phyloP scores from a whole-genome alignment of 2,888 invertebrate genomes.

The Lasiommata megera region DNA sequence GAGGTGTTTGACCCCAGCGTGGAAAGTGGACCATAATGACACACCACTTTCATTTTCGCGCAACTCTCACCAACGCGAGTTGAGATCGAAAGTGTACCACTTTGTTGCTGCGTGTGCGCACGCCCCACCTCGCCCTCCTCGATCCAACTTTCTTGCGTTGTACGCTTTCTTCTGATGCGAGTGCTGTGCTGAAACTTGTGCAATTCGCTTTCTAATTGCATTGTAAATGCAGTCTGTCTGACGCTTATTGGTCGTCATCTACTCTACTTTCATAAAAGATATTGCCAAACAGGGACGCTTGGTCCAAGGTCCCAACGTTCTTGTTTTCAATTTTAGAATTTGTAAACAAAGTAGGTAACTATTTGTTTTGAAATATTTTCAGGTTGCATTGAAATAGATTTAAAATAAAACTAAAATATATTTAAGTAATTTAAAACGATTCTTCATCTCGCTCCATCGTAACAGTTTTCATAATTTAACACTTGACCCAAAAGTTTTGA shows the following conservation, averaged over 20 bases:
- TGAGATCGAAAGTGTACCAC: slow-evolving; percentile 80
- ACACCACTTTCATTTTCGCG: slow-evolving; percentile 83
- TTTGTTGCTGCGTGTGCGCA: slow-evolving; percentile 73
- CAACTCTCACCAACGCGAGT: slow-evolving; percentile 78
- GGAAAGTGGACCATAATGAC: slow-evolving; percentile 80
- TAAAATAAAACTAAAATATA: slow-evolving; percentile 8
- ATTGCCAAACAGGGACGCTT: slow-evolving; percentile 14
- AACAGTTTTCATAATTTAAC: neutral
- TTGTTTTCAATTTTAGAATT: slow-evolving; percentile 16
- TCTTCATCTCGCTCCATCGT: neutral
- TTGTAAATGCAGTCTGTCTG: slow-evolving; percentile 67
- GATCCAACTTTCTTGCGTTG: slow-evolving; percentile 69
- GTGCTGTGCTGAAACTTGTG: slow-evolving; percentile 60
- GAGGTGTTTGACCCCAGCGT: slow-evolving; percentile 72
- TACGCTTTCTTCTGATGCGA: slow-evolving; percentile 72
- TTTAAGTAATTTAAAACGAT: neutral
- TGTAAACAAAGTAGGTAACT: slow-evolving; percentile 16
- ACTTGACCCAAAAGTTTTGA: too few relatives aligned
- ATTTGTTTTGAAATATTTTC: slow-evolving; percentile 17
- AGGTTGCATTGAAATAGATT: slow-evolving; percentile 12
- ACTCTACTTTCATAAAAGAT: slow-evolving; percentile 44
- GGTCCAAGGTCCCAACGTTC: slow-evolving; percentile 17
- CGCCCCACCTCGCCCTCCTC: slow-evolving; percentile 45
- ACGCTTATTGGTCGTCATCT: slow-evolving; percentile 55
- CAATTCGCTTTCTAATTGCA: slow-evolving; percentile 80